phyloP scores from a whole-genome alignment of 2,797 vertebrate genomes.

The Eidolon dupreanum region DNA sequence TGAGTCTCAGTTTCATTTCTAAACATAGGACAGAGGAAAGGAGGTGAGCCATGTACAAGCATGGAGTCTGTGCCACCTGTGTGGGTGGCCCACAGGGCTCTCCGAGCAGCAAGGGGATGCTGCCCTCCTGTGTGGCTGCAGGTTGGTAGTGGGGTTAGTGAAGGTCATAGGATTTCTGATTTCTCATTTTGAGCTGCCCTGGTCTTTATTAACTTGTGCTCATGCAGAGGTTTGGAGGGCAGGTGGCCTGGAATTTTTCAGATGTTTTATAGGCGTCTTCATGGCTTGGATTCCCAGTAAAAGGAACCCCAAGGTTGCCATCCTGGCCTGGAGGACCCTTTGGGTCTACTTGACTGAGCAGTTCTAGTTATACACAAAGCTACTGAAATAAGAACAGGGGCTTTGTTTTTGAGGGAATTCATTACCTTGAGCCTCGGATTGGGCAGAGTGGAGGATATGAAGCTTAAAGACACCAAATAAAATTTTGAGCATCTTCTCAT shows the following conservation, averaged over 20 bases:
- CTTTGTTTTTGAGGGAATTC: constrained; percentile 27
- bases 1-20: not conserved
- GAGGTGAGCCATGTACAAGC: not conserved
- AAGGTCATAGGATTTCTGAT: not conserved
- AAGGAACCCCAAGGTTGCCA: not conserved
- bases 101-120: not conserved
- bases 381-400: not conserved
- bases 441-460: not conserved
- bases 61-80: not conserved
- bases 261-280: not conserved
- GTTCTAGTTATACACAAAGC: not conserved
- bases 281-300: not conserved
- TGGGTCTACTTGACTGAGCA: not conserved
- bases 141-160: not conserved
- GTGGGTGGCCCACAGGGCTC: not conserved
- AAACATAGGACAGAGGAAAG: not conserved
- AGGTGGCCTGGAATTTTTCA: not conserved
- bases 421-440: not conserved
- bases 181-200: not conserved
- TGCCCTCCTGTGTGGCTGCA: not conserved
- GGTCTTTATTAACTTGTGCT: not conserved
- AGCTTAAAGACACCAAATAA: not conserved
- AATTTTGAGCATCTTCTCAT: not conserved
- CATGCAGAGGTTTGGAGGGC: not conserved
- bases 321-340: not conserved